These are phyloP conservation scores for Phyllostomus hastatus DNA, from an alignment of 2,113 vertebrate genomes.

Conservation along the genomic window DNA sequence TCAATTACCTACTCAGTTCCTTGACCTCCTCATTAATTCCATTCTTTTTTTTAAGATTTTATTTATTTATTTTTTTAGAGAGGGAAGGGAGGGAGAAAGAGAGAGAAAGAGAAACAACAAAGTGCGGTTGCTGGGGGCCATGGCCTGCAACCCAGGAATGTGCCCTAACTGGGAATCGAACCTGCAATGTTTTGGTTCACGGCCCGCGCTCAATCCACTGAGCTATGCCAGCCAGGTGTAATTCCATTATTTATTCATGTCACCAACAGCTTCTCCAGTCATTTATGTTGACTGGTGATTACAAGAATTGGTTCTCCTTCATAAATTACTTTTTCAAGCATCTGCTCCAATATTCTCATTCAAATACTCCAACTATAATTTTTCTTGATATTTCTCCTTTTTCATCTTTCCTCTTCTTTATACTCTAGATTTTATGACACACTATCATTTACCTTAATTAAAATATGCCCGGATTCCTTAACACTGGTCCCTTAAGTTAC, in stretches of 20 bases:
- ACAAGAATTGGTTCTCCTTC: neutral
- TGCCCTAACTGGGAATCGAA: too few species aligned
- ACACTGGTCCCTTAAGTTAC: neutral
- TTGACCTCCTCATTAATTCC: neutral
- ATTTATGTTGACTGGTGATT: neutral
- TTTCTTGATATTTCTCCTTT: neutral
- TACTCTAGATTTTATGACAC: neutral
- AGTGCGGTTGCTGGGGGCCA: too few species aligned
- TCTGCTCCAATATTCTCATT: neutral
- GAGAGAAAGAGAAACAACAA: too few species aligned
- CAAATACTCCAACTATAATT: neutral
- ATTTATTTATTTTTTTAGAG: too few species aligned
- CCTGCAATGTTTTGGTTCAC: too few species aligned
- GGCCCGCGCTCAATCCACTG: too few species aligned
- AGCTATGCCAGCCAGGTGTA: neutral
- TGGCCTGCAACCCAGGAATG: too few species aligned
- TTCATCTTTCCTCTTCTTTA: neutral
- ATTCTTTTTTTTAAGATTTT: neutral
- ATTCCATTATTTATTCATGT: neutral
- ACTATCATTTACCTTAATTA: neutral
- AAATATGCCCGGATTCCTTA: neutral
- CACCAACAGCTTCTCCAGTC: neutral
- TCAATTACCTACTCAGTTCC: rapidly evolving
- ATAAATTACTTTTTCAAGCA: neutral
- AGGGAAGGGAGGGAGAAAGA: too few species aligned